Conservation (phyloP, 2,113 vertebrate genomes). For the Peromyscus californicus region DNA sequence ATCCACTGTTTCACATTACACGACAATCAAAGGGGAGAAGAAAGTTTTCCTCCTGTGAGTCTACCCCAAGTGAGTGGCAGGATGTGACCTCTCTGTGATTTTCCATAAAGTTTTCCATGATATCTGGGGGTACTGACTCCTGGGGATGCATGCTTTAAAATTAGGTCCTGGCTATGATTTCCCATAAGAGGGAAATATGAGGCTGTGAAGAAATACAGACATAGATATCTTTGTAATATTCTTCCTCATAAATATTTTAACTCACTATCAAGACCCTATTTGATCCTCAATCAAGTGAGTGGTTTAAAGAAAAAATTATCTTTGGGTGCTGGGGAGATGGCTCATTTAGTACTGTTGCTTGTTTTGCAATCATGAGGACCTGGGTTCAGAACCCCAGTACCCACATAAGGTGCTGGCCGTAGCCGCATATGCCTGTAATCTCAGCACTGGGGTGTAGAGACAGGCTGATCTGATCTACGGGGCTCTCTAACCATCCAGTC, state of each 20-base stretch:
- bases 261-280: background rate
- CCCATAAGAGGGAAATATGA: slow-evolving; percentile 10
- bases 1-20: background rate
- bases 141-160: slow-evolving; percentile 27
- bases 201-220: background rate
- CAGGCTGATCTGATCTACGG: background rate
- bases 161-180: background rate
- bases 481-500: background rate
- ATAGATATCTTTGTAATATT: background rate
- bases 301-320: slow-evolving; percentile 53
- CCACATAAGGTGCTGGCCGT: background rate
- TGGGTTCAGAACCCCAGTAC: background rate
- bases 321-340: background rate
- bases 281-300: background rate
- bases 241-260: slow-evolving; percentile 20
- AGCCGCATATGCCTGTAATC: background rate
- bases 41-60: slow-evolving; percentile 27
- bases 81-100: slow-evolving; percentile 34
- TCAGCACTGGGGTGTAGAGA: background rate
- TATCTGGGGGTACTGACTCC: background rate
- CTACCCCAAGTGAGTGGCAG: slow-evolving; percentile 14
- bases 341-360: background rate
- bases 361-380: background rate
- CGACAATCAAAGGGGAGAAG: slow-evolving; percentile 23
- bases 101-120: slow-evolving; percentile 38